These are phyloP conservation scores for Ruditapes philippinarum DNA, from an alignment of 1,140 invertebrate species.

Conservation along the genomic window DNA sequence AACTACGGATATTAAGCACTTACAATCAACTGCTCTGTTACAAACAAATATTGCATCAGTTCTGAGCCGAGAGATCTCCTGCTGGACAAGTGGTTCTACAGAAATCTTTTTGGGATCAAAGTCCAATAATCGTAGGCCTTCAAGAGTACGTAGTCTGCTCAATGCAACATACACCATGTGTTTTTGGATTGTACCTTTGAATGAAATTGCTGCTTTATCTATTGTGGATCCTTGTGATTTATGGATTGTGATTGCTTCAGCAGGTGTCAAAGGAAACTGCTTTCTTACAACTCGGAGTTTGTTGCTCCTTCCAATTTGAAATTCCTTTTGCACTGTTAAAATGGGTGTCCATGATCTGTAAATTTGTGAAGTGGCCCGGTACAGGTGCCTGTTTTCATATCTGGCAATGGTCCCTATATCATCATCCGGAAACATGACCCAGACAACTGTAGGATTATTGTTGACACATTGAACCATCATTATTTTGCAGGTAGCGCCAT, in stretches of 20 bases:
- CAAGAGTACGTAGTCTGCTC: slow-evolving; percentile 34
- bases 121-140: slow-evolving; percentile 49
- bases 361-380: not conserved
- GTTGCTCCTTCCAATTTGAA: slow-evolving; percentile 45
- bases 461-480: slow-evolving; percentile 42
- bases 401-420: slow-evolving; percentile 33
- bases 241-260: slow-evolving; percentile 59
- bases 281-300: slow-evolving; percentile 49
- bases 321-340: slow-evolving; percentile 40
- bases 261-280: slow-evolving; percentile 58
- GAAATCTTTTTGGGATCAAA: slow-evolving; percentile 44
- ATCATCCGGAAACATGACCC: slow-evolving; percentile 50
- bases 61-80: slow-evolving; percentile 29
- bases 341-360: slow-evolving; percentile 62
- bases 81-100: slow-evolving; percentile 22
- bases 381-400: slow-evolving; percentile 6
- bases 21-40: not conserved
- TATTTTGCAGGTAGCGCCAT: slow-evolving; percentile 62
- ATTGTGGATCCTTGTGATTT: slow-evolving; percentile 54
- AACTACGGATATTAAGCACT: not conserved
- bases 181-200: slow-evolving; percentile 32
- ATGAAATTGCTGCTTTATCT: slow-evolving; percentile 41
- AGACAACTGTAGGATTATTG: slow-evolving; percentile 33
- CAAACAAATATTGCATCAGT: not conserved
- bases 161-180: slow-evolving; percentile 64